Conservation (phyloP, 2,888 invertebrate genomes). For the Diaphora mendica region DNA sequence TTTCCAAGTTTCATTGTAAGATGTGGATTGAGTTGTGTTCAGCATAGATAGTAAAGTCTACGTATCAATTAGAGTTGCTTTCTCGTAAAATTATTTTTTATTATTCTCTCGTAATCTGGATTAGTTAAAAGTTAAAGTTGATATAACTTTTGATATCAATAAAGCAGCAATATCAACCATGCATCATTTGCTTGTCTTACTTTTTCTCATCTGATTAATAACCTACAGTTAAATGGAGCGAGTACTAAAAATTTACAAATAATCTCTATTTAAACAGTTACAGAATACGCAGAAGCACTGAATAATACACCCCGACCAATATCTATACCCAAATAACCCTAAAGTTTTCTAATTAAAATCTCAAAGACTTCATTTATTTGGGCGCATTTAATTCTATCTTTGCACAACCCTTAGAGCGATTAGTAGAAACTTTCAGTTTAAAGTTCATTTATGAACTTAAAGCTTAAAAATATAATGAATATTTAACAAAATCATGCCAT, state of each 20-base stretch:
- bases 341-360: background rate
- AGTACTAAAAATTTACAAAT: no score
- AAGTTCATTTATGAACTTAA: background rate
- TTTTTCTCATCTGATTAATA: background rate
- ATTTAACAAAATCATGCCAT: background rate
- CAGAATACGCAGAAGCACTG: background rate
- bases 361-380: background rate
- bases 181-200: background rate
- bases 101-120: no score
- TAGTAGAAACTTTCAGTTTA: background rate
- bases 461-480: background rate
- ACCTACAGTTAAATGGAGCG: background rate
- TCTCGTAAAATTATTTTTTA: background rate
- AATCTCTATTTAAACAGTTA: background rate
- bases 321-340: background rate
- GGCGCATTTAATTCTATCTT: background rate
- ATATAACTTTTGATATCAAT: background rate
- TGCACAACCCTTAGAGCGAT: background rate
- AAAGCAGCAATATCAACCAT: background rate
- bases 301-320: background rate
- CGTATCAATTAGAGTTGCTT: background rate
- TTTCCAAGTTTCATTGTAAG: conserved; percentile 18
- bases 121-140: background rate
- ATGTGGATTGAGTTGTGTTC: background rate
- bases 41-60: background rate